Base-by-base conservation (phyloP, 2,797 vertebrate genomes). In the Muscicapa comitata region DNA sequence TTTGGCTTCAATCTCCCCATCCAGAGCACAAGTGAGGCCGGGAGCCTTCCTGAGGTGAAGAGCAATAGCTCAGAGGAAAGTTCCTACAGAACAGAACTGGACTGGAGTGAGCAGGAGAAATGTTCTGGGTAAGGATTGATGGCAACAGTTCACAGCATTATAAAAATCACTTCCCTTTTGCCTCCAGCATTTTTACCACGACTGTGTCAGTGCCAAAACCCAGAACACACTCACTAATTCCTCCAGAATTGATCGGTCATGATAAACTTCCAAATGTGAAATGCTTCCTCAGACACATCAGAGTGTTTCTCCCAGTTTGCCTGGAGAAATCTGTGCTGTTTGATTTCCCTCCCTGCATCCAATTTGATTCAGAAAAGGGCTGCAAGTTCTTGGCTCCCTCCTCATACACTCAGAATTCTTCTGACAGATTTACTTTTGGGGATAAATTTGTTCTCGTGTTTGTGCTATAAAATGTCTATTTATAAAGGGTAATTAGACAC, bases 151-250 rank as follows among this genome's bases (percentile, higher is more conserved):
- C 96, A 95, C 86, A 89, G 86, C 88, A 25, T 91, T 95, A 95
- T 80, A 89, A 96, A 95, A 96, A 95, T 95, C 74, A n/a, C 92
- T 95, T 97, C 93, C 96, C 81, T 94, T 94, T 91, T 85, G 77
- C 95, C 94, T 96, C 84, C 88, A 96, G 94, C 90, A 40, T 73
- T 96, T 95, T 94, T 92, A 94, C 94, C 90, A 94, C 6, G 71
- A 71, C 75, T 97, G 81, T 79, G 81, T 89, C 75, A 12, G 61
- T 91, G 95, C 96, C 96, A 97, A 93, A 92, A 95, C n/a, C 53
- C 93, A 93, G 94, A 92, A 71, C 61, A 90, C 61, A 23, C 88
- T 97, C 88, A 77, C 86, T 95, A 91, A 95, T 95, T 95, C 92
- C 65, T 94, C 92, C 93, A 94, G 93, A 95, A 96, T 67, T 94